Base-by-base conservation (phyloP, 1,140 invertebrate species). In the Pissodes strobi region DNA sequence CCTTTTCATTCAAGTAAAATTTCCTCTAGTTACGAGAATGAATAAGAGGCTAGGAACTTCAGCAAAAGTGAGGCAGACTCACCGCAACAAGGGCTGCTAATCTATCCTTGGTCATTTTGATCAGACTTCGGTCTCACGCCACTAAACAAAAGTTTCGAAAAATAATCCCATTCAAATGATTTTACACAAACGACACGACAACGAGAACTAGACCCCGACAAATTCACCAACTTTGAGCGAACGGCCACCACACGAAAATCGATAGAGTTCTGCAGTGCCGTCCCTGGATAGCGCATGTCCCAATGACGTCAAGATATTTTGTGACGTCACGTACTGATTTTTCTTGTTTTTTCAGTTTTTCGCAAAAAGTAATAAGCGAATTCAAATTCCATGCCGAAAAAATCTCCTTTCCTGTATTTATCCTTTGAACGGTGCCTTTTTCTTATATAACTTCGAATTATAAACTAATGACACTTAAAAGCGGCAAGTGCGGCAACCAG, bases 81-180 rank as follows among this genome's bases (percentile, higher is more conserved):
- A 94, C 92, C 87, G 93, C 93, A 86, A 93, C 91, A 73, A 96
- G 86, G 79, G 93, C 94, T 84, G 93, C 92, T 87, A 97, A 92
- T 88, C 94, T 93, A 87, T 97, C 94, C 88, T 96, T 97, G 81
- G 93, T 95, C 94, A 97, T 97, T 82, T 84, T 89, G 82, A 83
- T 80, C 79, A 82, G 78, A 79, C 78, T 80, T 81, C 81, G 81
- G 82, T 79, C 74, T 80, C 84, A 83, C 82, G 82, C 81, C 81
- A 77, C 79, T 81, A 80, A 81, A 79, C 78, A 82, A 81, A 81
- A 79, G 78, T 80, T 81, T 83, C 80, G 81, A 81, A 84, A 84
- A 83, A 85, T 84, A 88, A 87, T 88, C 86, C 86, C 86, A 89
- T 89, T 88, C 86, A 88, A 87, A 79, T 82, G 82, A 84, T 84